These are phyloP conservation scores for Anguilla anguilla DNA, from an alignment of 2,797 vertebrate genomes.

Conservation along the genomic window DNA sequence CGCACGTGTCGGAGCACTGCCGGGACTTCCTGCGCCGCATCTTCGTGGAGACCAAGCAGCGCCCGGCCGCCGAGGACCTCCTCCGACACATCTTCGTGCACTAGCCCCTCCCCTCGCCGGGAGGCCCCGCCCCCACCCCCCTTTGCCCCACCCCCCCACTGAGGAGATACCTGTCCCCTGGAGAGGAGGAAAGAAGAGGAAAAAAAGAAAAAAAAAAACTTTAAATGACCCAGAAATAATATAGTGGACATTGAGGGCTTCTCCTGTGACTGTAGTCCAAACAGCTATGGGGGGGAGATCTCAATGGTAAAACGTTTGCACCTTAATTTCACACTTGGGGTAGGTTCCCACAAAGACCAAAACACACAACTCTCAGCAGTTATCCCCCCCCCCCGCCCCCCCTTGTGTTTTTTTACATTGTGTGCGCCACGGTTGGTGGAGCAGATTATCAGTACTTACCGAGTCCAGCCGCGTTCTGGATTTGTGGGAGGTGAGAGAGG, in stretches of 20 bases:
- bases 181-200: neutral
- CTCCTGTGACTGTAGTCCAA: conserved; percentile 29
- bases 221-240: conserved; percentile 9
- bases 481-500: conserved; percentile 49
- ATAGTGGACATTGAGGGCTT: conserved; percentile 20
- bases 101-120: conserved; percentile 73
- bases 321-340: conserved; percentile 81
- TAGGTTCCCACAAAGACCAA: conserved; percentile 76
- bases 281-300: conserved; percentile 12
- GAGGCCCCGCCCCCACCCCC: conserved; percentile 41
- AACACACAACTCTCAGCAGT: conserved; percentile 41
- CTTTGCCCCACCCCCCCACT: neutral
- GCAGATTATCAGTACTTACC: conserved; percentile 39
- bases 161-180: neutral
- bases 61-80: conserved; percentile 93
- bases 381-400: neutral
- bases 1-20: conserved; percentile 91
- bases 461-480: conserved; percentile 42
- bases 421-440: conserved; percentile 42
- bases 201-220: conserved; percentile 8
- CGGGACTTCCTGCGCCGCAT: conserved; percentile 94
- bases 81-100: conserved; percentile 94
- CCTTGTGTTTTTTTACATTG: conserved; percentile 26
- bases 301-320: conserved; percentile 65
- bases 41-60: conserved; percentile 94